phyloP scores from a whole-genome alignment of 2,888 invertebrate species.

The Tiphia femorata region DNA sequence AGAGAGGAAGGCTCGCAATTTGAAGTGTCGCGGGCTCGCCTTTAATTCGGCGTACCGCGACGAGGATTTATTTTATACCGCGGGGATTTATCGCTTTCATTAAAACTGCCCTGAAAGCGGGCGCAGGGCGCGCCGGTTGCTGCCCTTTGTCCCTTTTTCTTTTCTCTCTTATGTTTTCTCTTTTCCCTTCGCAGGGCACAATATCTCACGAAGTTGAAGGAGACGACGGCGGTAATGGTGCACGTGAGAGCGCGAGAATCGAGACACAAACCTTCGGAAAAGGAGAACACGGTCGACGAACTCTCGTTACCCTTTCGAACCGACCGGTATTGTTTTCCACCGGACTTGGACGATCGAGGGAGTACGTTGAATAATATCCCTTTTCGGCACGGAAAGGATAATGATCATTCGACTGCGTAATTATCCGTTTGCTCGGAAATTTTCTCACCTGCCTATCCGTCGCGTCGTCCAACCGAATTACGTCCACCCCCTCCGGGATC shows the following conservation, averaged over 20 bases:
- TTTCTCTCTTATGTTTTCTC: not conserved
- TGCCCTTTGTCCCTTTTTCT: not conserved
- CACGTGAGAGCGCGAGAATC: not conserved
- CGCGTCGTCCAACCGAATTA: not conserved
- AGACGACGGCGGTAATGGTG: not conserved
- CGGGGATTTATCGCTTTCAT: constrained; percentile 51
- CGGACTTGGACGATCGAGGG: too few relatives aligned
- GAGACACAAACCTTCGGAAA: too few relatives aligned
- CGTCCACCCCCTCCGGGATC: constrained; percentile 9
- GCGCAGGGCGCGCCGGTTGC: not conserved
- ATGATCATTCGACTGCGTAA: not conserved
- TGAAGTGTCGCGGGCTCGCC: constrained; percentile 13
- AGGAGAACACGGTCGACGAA: too few relatives aligned
- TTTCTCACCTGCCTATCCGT: not conserved
- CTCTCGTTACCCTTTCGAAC: too few relatives aligned
- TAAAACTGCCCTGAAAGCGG: constrained; percentile 31
- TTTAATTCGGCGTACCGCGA: constrained; percentile 25
- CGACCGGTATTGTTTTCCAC: too few relatives aligned
- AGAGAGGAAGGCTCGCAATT: not conserved
- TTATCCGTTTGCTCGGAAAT: not conserved
- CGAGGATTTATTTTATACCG: constrained; percentile 42
- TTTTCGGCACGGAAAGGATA: too few relatives aligned
- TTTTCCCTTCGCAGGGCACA: too few relatives aligned
- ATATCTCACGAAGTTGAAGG: too few relatives aligned
- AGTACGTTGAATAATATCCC: not conserved